Evolutionary conservation across 2,797 vertebrate species (phyloP).

Genomic region (Spheniscus humboldti): DNA sequence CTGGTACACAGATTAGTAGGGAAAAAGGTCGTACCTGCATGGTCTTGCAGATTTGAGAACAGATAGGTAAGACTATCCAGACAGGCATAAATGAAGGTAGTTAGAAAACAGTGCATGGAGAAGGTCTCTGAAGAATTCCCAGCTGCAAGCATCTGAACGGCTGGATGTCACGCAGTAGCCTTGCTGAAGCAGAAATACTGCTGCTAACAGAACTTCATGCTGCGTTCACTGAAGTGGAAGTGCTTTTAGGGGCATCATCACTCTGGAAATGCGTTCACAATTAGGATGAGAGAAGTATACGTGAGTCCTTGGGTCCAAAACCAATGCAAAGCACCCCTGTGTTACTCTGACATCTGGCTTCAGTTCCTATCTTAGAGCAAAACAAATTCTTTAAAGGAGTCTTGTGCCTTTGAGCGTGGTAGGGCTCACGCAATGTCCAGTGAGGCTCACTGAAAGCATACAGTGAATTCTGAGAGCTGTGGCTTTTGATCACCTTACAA

Average conservation of each 20-base stretch:
- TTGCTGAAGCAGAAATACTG: neutral
- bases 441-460: neutral
- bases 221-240: neutral
- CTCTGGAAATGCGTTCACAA: neutral
- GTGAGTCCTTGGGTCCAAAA: neutral
- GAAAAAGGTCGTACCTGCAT: neutral
- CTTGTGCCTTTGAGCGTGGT: neutral
- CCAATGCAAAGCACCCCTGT: neutral
- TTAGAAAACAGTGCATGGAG: neutral
- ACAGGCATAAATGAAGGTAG: neutral
- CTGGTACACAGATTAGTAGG: no score
- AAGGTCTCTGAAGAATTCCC: neutral
- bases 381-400: neutral
- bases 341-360: neutral
- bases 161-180: neutral
- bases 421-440: fast-evolving
- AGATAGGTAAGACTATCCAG: neutral
- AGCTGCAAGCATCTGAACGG: neutral
- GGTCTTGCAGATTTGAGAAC: neutral
- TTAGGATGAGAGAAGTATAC: neutral
- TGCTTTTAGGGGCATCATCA: neutral
- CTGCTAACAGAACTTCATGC: neutral
- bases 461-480: neutral
- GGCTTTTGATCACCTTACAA: neutral
- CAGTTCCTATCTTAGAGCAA: neutral